Percentiles rank a stretch among this genome's conserved stretches.
Conservation (phyloP, 1,140 invertebrate species). For the Platyscapa corneri region DNA sequence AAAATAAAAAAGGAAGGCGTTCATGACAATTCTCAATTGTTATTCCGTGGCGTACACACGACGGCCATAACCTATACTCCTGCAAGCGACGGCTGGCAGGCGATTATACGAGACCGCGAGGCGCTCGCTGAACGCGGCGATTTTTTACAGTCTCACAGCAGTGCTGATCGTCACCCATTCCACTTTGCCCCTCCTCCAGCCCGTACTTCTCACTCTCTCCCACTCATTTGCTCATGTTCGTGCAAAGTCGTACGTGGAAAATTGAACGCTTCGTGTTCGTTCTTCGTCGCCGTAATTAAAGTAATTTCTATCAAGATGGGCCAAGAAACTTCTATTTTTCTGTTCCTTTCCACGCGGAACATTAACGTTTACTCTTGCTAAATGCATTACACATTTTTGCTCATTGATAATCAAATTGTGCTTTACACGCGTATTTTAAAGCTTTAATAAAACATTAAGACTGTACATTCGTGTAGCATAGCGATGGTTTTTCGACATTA, state of each 20-base stretch:
- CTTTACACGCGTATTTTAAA: too few relatives aligned
- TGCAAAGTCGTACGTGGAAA: conserved; percentile 6
- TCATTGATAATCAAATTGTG: too few relatives aligned
- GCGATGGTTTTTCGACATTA: neutral
- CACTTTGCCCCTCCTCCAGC: neutral
- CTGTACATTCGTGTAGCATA: neutral
- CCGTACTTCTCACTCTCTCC: neutral
- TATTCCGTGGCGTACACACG: conserved; percentile 35
- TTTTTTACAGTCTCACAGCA: conserved; percentile 19
- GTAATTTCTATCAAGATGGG: neutral
- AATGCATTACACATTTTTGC: too few relatives aligned
- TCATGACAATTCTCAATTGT: conserved; percentile 34
- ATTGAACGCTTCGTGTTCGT: neutral
- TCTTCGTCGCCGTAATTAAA: neutral
- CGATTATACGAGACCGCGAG: conserved; percentile 46
- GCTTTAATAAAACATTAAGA: neutral
- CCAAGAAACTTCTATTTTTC: neutral
- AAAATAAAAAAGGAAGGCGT: neutral
- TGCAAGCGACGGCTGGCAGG: conserved; percentile 19
- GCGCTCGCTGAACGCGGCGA: conserved; percentile 19
- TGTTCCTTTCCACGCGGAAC: neutral
- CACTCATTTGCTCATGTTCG: neutral
- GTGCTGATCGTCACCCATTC: conserved; percentile 4
- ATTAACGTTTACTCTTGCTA: too few relatives aligned
- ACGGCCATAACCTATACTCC: conserved; percentile 31